Percentiles rank a stretch among this genome's conserved stretches.
These are phyloP conservation scores for Ochotona princeps DNA, from an alignment of 2,113 vertebrate genomes.

Conservation along the genomic window DNA sequence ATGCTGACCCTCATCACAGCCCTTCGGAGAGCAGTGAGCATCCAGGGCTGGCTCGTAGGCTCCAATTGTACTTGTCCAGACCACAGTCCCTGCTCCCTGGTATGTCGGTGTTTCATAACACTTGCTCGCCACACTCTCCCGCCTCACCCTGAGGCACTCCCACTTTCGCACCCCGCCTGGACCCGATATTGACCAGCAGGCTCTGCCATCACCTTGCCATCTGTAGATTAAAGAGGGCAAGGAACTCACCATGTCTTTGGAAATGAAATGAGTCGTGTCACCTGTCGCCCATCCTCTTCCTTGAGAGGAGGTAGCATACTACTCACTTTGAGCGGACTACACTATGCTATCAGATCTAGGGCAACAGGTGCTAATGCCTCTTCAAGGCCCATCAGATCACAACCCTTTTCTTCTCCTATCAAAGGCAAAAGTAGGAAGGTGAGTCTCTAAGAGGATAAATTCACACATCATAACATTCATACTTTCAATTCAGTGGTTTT, in stretches of 20 bases:
- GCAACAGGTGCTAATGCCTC: background rate
- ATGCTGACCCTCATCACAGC: background rate
- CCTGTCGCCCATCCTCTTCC: background rate
- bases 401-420: background rate
- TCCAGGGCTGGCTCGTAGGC: background rate
- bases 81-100: background rate
- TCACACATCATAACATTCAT: background rate
- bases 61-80: background rate
- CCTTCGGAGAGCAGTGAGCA: background rate
- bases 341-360: background rate
- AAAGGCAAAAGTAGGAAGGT: background rate
- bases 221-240: background rate
- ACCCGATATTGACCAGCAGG: background rate
- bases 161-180: background rate
- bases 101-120: background rate
- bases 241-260: background rate
- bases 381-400: background rate
- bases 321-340: background rate
- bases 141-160: background rate
- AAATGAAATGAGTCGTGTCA: background rate
- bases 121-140: background rate
- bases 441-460: background rate
- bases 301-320: background rate
- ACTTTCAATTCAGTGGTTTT: background rate
- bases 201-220: background rate